phyloP scores from a whole-genome alignment of 1,140 invertebrate genomes.

The Aricia agestis region DNA sequence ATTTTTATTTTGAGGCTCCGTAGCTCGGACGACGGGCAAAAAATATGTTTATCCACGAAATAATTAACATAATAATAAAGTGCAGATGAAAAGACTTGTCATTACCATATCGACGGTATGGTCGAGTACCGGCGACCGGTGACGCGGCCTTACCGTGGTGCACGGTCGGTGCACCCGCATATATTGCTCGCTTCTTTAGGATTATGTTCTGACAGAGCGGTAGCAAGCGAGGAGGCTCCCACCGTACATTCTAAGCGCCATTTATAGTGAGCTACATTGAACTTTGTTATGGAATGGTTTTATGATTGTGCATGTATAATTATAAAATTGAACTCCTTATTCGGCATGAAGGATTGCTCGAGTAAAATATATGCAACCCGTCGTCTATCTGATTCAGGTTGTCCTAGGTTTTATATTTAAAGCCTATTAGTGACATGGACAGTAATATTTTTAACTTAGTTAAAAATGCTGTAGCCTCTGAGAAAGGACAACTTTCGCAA shows the following conservation, averaged over 20 bases:
- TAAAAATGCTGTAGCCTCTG: too few species aligned
- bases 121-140: not conserved
- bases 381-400: not conserved
- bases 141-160: not conserved
- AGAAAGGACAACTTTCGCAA: too few species aligned
- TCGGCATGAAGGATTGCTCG: not conserved
- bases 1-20: not conserved
- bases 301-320: conserved; percentile 12
- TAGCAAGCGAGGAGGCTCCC: not conserved
- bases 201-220: not conserved
- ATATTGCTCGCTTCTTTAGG: not conserved
- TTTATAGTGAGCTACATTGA: conserved; percentile 12
- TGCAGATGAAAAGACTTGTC: conserved; percentile 14
- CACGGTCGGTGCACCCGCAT: not conserved
- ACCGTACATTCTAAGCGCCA: conserved; percentile 3
- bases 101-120: conserved; percentile 9
- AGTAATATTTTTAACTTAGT: not conserved
- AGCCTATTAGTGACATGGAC: not conserved
- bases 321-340: conserved; percentile 2
- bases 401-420: not conserved
- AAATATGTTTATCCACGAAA: conserved; percentile 13
- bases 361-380: not conserved
- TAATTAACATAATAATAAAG: conserved; percentile 13
- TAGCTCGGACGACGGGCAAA: not conserved
- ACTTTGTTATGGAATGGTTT: conserved; percentile 15